Percentiles rank a stretch among this genome's conserved stretches.
Evolutionary conservation across 2,888 invertebrate genomes (phyloP).

Genomic region (Neelides folsomi): DNA sequence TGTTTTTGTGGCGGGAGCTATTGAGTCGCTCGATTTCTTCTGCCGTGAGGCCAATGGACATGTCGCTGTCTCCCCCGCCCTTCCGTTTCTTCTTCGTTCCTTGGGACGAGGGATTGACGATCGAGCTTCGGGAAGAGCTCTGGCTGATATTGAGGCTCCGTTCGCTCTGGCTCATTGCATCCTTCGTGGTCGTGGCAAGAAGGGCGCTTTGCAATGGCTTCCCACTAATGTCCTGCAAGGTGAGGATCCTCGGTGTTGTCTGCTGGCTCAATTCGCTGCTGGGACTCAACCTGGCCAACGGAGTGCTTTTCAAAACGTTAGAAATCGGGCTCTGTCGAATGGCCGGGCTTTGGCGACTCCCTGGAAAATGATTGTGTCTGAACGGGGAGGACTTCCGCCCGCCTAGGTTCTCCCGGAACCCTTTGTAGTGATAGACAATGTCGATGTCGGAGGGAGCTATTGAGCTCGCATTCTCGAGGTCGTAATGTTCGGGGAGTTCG

Average conservation of each 20-base stretch:
- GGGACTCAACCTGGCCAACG: constrained; percentile 75
- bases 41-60: constrained; percentile 69
- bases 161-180: constrained; percentile 77
- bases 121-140: constrained; percentile 42
- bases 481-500: constrained; percentile 82
- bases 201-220: constrained; percentile 80
- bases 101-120: constrained; percentile 36
- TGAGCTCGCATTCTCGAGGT: constrained; percentile 90
- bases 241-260: constrained; percentile 76
- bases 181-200: constrained; percentile 74
- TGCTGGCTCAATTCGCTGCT: constrained; percentile 83
- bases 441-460: constrained; percentile 96
- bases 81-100: constrained; percentile 40
- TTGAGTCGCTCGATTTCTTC: constrained; percentile 78
- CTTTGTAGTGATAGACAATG: constrained; percentile 91
- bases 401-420: constrained; percentile 54
- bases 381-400: constrained; percentile 35
- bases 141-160: constrained; percentile 80
- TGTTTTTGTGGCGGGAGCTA: constrained; percentile 64
- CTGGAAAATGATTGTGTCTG: constrained; percentile 29
- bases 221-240: constrained; percentile 82
- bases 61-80: constrained; percentile 46
- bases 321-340: constrained; percentile 37
- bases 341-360: constrained; percentile 27
- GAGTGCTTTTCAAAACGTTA: constrained; percentile 61